Conservation (phyloP, 2,113 vertebrate genomes). For the Sceloporus tristichus region DNA sequence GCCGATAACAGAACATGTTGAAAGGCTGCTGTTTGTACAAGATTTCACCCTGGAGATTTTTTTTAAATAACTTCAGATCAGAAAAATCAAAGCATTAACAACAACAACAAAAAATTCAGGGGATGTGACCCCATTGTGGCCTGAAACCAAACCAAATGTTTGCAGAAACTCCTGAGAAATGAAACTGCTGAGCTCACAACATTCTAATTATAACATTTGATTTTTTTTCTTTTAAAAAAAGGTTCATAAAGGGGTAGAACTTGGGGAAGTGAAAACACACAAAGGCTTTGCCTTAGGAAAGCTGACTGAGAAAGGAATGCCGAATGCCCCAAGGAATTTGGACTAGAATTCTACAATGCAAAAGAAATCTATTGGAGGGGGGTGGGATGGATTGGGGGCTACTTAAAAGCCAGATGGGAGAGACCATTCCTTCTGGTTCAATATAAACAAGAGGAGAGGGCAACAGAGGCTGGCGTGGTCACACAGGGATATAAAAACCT, state of each 20-base stretch:
- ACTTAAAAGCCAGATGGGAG: conserved; percentile 71
- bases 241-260: conserved; percentile 62
- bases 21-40: conserved; percentile 14
- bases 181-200: conserved; percentile 74
- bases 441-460: conserved; percentile 64
- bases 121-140: conserved; percentile 71
- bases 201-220: conserved; percentile 74
- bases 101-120: conserved; percentile 57
- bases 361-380: conserved; percentile 60
- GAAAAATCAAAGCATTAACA: conserved; percentile 66
- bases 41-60: conserved; percentile 49
- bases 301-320: conserved; percentile 65
- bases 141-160: conserved; percentile 76
- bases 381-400: conserved; percentile 63
- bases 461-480: conserved; percentile 58
- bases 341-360: conserved; percentile 65
- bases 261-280: conserved; percentile 56
- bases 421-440: conserved; percentile 67
- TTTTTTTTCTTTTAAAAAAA: conserved; percentile 50
- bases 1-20: conserved; percentile 28
- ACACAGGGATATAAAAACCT: conserved; percentile 55
- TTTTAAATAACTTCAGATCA: conserved; percentile 49
- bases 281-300: conserved; percentile 54
- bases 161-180: conserved; percentile 76
- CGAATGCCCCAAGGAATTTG: conserved; percentile 69